Conservation (phyloP, 2,888 invertebrate species). For the Amiota minor region DNA sequence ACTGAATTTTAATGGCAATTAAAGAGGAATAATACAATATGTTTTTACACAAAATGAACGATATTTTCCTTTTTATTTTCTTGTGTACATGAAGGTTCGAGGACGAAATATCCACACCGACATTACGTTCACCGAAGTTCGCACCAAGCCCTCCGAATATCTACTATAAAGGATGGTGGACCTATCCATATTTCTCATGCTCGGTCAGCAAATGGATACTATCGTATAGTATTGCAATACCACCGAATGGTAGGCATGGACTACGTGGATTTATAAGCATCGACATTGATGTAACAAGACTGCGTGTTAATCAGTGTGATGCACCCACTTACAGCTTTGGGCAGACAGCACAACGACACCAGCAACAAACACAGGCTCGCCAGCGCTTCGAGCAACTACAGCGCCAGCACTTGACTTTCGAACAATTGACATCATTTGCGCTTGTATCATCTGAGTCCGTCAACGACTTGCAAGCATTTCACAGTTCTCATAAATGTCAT, state of each 20-base stretch:
- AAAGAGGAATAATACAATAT: not conserved
- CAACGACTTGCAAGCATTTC: conserved; percentile 83
- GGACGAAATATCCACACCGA: conserved; percentile 76
- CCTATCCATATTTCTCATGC: conserved; percentile 90
- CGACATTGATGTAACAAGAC: conserved; percentile 85
- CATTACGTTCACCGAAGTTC: conserved; percentile 79
- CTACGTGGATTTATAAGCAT: conserved; percentile 79
- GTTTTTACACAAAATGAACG: too few relatives aligned
- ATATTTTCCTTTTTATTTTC: not conserved
- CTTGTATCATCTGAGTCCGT: conserved; percentile 54
- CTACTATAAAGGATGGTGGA: conserved; percentile 87
- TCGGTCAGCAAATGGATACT: conserved; percentile 85
- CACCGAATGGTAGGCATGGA: conserved; percentile 76
- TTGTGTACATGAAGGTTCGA: conserved; percentile 74
- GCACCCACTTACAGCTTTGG: conserved; percentile 65
- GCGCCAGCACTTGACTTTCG: conserved; percentile 54
- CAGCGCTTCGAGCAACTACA: conserved; percentile 56
- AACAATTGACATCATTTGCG: conserved; percentile 44
- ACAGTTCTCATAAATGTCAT: conserved; percentile 93
- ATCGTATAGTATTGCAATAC: conserved; percentile 84
- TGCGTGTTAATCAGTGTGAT: conserved; percentile 92
- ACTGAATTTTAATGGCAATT: not conserved
- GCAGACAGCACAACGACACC: conserved; percentile 41
- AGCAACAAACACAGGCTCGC: conserved; percentile 40
- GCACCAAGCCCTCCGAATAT: conserved; percentile 78